Evolutionary conservation across 2,888 invertebrate genomes (phyloP).

Genomic region (Drosophila nr. medialis): DNA sequence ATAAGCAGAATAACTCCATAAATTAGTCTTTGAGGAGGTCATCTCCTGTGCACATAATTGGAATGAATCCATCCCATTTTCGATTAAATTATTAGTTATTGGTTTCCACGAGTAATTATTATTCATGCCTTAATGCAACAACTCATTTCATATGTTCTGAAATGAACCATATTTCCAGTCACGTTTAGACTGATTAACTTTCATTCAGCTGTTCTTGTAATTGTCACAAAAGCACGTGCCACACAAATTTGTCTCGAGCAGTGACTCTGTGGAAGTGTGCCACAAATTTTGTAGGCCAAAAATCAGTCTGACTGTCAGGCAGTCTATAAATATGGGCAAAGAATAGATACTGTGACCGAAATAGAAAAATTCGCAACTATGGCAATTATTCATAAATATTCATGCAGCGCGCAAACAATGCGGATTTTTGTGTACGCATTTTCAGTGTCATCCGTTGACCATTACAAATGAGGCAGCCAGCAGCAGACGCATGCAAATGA

Average conservation of each 20-base stretch:
- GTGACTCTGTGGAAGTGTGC: constrained; percentile 31
- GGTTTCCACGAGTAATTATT: not conserved
- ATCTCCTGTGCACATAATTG: not conserved
- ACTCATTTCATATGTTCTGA: not conserved
- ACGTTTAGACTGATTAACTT: constrained; percentile 10
- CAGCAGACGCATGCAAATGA: constrained; percentile 65
- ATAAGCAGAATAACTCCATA: not conserved
- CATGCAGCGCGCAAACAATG: constrained; percentile 52
- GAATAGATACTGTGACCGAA: constrained; percentile 16
- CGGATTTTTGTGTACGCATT: constrained; percentile 41
- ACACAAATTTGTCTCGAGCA: constrained; percentile 25
- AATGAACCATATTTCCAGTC: constrained; percentile 9
- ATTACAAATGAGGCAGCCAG: constrained; percentile 62
- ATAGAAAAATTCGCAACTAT: constrained; percentile 42
- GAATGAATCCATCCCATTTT: not conserved
- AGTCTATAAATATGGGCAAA: constrained; percentile 25
- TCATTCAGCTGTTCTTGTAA: constrained; percentile 13
- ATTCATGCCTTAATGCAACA: not conserved
- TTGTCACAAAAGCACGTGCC: constrained; percentile 33
- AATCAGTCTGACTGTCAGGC: not conserved
- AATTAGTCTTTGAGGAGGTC: not conserved
- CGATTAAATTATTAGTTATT: not conserved
- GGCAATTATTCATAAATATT: constrained; percentile 61
- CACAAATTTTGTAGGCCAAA: constrained; percentile 2
- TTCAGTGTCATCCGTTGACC: constrained; percentile 55